Conservation (phyloP, 2,888 invertebrate species). For the Thymelicus acteon region DNA sequence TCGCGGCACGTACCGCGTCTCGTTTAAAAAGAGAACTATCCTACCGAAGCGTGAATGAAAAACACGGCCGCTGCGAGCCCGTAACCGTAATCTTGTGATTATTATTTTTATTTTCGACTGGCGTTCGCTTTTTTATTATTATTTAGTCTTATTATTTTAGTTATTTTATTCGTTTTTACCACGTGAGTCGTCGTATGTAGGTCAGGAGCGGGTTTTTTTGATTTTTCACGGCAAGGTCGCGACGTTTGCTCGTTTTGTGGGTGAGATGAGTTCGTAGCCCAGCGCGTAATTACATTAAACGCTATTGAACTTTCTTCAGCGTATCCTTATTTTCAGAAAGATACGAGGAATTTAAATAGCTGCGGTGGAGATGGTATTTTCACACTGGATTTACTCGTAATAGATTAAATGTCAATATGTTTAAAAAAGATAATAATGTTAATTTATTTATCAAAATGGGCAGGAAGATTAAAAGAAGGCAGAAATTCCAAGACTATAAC, state of each 20-base stretch:
- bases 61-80: slow-evolving; percentile 68
- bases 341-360: neutral
- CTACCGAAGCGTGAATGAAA: slow-evolving; percentile 81
- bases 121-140: slow-evolving; percentile 71
- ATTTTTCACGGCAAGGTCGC: slow-evolving; percentile 78
- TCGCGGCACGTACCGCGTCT: slow-evolving; percentile 76
- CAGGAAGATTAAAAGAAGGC: too few relatives aligned
- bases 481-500: too few relatives aligned
- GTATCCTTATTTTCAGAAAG: slow-evolving; percentile 12
- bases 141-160: slow-evolving; percentile 73
- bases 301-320: slow-evolving; percentile 30
- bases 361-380: neutral
- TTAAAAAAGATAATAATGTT: too few relatives aligned
- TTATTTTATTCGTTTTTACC: slow-evolving; percentile 75
- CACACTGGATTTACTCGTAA: too few relatives aligned
- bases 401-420: too few relatives aligned
- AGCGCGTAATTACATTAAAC: slow-evolving; percentile 66
- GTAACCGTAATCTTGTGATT: slow-evolving; percentile 80
- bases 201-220: slow-evolving; percentile 79
- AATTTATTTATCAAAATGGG: too few relatives aligned
- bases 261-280: slow-evolving; percentile 39
- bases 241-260: slow-evolving; percentile 62
- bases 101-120: slow-evolving; percentile 80
- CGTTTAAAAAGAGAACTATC: slow-evolving; percentile 83
- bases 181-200: slow-evolving; percentile 74